phyloP scores from a whole-genome alignment of 2,888 invertebrate species.

The Caenorhabditis afra region DNA sequence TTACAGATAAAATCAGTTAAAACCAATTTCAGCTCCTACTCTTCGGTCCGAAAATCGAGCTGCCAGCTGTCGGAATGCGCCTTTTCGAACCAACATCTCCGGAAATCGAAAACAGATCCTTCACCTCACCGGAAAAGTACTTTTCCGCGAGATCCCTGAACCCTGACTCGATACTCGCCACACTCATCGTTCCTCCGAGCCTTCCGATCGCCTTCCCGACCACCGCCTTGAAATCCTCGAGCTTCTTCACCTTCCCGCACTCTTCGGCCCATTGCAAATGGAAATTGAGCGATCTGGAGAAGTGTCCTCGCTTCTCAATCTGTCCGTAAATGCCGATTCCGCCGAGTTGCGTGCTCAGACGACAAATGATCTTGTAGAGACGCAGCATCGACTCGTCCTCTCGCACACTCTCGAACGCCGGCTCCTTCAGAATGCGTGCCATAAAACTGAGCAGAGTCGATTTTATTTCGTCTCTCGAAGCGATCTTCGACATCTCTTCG shows the following conservation, averaged over 20 bases:
- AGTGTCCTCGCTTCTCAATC: conserved; percentile 61
- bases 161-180: conserved; percentile 27
- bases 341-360: conserved; percentile 61
- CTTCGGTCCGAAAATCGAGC: conserved; percentile 33
- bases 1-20: too few relatives aligned
- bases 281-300: conserved; percentile 60
- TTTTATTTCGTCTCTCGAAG: conserved; percentile 21
- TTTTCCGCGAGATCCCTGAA: conserved; percentile 54
- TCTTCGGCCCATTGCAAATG: conserved; percentile 65
- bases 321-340: conserved; percentile 63
- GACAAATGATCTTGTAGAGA: conserved; percentile 61
- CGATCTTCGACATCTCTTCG: conserved; percentile 26
- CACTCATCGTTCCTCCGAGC: not conserved
- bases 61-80: conserved; percentile 4
- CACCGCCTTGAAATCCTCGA: conserved; percentile 26
- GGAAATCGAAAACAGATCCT: conserved; percentile 34
- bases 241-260: conserved; percentile 44
- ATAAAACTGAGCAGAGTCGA: conserved; percentile 14
- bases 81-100: conserved; percentile 38
- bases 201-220: conserved; percentile 22
- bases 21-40: conserved; percentile 16
- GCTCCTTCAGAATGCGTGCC: conserved; percentile 1
- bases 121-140: conserved; percentile 26
- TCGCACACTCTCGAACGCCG: conserved; percentile 19
- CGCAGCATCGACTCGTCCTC: conserved; percentile 42